These are phyloP conservation scores for Karalla daura DNA, from an alignment of 2,797 vertebrate genomes.

Conservation along the genomic window DNA sequence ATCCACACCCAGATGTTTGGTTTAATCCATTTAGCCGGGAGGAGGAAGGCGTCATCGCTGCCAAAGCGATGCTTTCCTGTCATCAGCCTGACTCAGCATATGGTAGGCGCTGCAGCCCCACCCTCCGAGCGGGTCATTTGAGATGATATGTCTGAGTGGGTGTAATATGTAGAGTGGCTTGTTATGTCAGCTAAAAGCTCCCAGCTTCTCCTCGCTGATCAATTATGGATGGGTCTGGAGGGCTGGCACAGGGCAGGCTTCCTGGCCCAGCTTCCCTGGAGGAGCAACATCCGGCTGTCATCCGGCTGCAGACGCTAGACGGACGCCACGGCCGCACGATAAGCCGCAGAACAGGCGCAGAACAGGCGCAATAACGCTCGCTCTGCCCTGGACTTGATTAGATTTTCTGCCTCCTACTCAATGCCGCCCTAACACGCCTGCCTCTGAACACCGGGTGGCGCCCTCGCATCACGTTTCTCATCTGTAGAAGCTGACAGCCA, in stretches of 20 bases:
- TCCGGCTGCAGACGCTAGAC: not conserved
- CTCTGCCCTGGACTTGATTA: constrained; percentile 22
- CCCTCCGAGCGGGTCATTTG: constrained; percentile 50
- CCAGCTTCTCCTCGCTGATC: constrained; percentile 56
- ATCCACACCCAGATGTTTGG: too few species aligned
- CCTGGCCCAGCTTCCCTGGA: constrained; percentile 46
- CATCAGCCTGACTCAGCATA: constrained; percentile 52
- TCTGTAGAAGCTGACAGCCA: not conserved
- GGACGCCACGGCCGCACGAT: not conserved
- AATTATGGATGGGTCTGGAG: constrained; percentile 70
- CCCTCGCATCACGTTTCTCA: constrained; percentile 19
- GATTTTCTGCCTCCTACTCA: not conserved
- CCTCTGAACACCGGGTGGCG: constrained; percentile 48
- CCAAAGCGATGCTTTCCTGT: not conserved
- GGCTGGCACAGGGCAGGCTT: constrained; percentile 57
- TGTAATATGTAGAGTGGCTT: constrained; percentile 69
- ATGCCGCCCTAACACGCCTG: not conserved
- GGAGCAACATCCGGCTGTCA: constrained; percentile 7
- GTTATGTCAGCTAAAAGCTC: constrained; percentile 75
- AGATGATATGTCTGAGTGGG: constrained; percentile 64
- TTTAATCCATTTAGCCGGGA: not conserved
- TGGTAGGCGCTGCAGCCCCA: constrained; percentile 16
- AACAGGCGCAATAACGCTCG: constrained; percentile 1
- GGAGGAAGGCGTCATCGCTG: not conserved
- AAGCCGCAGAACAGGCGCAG: constrained; percentile 2